These are phyloP conservation scores for Zeuzera pyrina DNA, from an alignment of 2,888 invertebrate genomes.

Conservation along the genomic window DNA sequence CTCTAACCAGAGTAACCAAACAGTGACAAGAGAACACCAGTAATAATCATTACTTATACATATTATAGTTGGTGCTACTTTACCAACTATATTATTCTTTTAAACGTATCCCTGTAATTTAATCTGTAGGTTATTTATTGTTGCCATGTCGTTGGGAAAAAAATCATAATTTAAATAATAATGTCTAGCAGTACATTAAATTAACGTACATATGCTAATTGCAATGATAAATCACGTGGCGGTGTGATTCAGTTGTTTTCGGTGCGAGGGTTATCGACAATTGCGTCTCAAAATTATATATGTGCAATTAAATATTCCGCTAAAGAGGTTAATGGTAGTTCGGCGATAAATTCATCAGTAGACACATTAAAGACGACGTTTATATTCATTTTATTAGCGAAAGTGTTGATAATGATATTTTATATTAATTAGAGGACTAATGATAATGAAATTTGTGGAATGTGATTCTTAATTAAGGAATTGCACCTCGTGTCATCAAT, in stretches of 20 bases:
- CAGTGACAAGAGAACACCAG: no score
- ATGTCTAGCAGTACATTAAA: not conserved
- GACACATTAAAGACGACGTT: constrained; percentile 1
- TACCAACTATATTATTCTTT: no score
- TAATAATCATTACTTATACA: no score
- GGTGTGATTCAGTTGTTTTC: constrained; percentile 34
- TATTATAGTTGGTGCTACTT: no score
- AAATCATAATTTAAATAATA: not conserved
- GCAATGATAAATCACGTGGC: constrained; percentile 45
- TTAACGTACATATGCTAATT: constrained; percentile 26
- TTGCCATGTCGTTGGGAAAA: not conserved
- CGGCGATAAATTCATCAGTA: not conserved
- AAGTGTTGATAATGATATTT: no score
- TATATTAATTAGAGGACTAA: no score
- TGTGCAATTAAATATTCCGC: not conserved
- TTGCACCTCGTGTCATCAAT: no score
- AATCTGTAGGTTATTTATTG: no score
- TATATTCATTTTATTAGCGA: constrained; percentile 1
- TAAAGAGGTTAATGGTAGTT: not conserved
- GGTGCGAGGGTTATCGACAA: constrained; percentile 42
- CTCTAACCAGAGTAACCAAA: no score
- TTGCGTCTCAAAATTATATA: constrained; percentile 34
- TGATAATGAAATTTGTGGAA: no score
- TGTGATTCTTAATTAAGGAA: no score
- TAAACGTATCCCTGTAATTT: no score